These are phyloP conservation scores for Sebastes reedi DNA, from an alignment of 2,797 vertebrate genomes.

Conservation along the genomic window DNA sequence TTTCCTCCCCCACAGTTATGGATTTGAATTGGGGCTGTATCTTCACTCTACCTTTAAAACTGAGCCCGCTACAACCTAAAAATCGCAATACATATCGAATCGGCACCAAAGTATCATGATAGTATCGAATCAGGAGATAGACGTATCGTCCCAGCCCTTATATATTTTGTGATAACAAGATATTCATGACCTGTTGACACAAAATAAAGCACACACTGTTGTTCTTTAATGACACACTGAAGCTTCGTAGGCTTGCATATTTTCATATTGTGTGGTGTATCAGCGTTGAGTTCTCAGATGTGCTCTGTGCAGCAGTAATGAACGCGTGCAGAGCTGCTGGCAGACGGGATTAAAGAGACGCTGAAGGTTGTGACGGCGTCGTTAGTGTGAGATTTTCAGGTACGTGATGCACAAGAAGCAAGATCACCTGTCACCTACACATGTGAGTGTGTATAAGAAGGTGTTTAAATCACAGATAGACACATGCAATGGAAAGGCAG, in stretches of 20 bases:
- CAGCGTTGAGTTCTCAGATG: neutral
- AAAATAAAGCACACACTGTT: neutral
- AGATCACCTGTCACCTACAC: neutral
- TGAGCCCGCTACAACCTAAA: too few relatives aligned
- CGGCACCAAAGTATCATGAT: too few relatives aligned
- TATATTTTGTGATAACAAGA: neutral
- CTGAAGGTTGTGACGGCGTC: neutral
- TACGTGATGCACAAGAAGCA: neutral
- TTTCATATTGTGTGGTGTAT: neutral
- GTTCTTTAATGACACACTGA: neutral
- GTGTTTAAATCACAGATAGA: constrained; percentile 9
- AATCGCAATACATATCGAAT: too few relatives aligned
- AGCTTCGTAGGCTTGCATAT: neutral
- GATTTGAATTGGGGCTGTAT: too few relatives aligned
- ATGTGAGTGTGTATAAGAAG: neutral
- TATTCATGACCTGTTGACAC: neutral
- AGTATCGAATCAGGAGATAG: too few relatives aligned
- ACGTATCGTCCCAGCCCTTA: too few relatives aligned
- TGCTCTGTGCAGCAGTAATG: neutral
- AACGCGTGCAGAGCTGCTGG: constrained; percentile 12
- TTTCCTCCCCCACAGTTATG: too few relatives aligned
- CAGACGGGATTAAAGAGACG: neutral
- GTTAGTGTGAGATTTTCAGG: neutral
- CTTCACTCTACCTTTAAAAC: too few relatives aligned
- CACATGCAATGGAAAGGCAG: neutral